These are phyloP conservation scores for Phylloscopus trochilus DNA, from an alignment of 2,113 vertebrate species.

Conservation along the genomic window DNA sequence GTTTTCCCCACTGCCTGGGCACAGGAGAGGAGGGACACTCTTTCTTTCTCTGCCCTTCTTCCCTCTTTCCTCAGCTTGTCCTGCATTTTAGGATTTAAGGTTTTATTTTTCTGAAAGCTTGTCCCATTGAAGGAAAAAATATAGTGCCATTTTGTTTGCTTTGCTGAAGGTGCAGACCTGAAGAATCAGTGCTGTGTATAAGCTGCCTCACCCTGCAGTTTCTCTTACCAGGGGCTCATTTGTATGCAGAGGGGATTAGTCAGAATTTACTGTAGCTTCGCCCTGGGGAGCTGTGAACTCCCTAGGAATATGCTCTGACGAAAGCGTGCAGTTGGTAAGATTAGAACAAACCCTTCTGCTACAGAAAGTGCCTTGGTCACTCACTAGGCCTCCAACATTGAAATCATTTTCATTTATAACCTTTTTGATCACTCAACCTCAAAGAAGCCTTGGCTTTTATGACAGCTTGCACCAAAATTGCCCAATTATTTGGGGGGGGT, in stretches of 20 bases:
- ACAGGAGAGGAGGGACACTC: not conserved
- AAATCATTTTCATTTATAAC: constrained; percentile 84
- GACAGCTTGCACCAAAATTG: constrained; percentile 79
- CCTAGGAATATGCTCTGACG: constrained; percentile 82
- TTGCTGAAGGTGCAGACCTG: constrained; percentile 68
- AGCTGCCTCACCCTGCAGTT: constrained; percentile 70
- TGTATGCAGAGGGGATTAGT: constrained; percentile 94
- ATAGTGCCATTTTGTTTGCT: constrained; percentile 65
- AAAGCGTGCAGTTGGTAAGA: constrained; percentile 83
- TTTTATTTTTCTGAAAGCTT: constrained; percentile 8
- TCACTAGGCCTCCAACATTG: constrained; percentile 76
- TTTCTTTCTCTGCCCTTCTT: not conserved
- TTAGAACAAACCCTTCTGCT: constrained; percentile 83
- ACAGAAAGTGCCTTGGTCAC: constrained; percentile 76
- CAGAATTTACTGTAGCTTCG: constrained; percentile 89
- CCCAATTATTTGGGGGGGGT: constrained; percentile 74
- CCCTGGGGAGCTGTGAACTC: constrained; percentile 81
- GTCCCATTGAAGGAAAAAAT: not conserved
- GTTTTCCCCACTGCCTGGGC: not conserved
- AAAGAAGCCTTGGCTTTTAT: constrained; percentile 79
- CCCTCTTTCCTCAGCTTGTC: not conserved
- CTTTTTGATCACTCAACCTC: constrained; percentile 86
- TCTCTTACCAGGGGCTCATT: constrained; percentile 85
- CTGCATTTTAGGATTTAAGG: not conserved
- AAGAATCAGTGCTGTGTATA: constrained; percentile 60